Evolutionary conservation across 2,797 vertebrate genomes (phyloP).

Genomic region (Orestias chungarensis): DNA sequence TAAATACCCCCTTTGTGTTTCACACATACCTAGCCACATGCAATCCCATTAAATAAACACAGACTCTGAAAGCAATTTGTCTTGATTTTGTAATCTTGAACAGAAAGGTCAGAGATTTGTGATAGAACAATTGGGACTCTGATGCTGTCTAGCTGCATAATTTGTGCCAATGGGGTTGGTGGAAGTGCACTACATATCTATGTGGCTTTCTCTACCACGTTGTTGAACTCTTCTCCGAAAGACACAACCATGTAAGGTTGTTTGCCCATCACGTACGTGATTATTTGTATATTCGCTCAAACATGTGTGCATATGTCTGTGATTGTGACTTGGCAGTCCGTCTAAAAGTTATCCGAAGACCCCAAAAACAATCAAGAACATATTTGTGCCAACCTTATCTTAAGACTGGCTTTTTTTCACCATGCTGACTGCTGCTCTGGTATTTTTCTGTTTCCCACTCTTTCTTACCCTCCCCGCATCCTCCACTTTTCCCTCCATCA

Average conservation of each 20-base stretch:
- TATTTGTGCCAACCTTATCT: constrained; percentile 78
- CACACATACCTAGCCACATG: constrained; percentile 41
- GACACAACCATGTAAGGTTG: constrained; percentile 67
- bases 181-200: constrained; percentile 35
- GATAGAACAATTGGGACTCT: constrained; percentile 51
- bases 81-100: constrained; percentile 63
- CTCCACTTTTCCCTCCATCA: constrained; percentile 54
- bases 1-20: constrained; percentile 33
- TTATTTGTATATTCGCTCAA: constrained; percentile 66
- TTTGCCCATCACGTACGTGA: constrained; percentile 45
- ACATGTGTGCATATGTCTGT: constrained; percentile 69
- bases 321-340: constrained; percentile 65
- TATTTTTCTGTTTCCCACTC: constrained; percentile 77
- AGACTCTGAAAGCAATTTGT: constrained; percentile 60
- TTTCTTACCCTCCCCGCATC: constrained; percentile 52
- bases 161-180: constrained; percentile 27
- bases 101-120: constrained; percentile 55
- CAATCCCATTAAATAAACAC: constrained; percentile 52
- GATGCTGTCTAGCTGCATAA: constrained; percentile 60
- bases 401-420: constrained; percentile 70
- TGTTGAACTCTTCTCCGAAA: constrained; percentile 51
- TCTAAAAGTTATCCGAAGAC: constrained; percentile 62
- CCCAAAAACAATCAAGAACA: constrained; percentile 68
- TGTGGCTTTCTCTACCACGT: constrained; percentile 44
- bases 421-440: constrained; percentile 78